Evolutionary conservation across 1,140 invertebrate genomes (phyloP), one percentile per base, ranked within the genome.

Genomic region (Palaemon carinicauda): DNA sequence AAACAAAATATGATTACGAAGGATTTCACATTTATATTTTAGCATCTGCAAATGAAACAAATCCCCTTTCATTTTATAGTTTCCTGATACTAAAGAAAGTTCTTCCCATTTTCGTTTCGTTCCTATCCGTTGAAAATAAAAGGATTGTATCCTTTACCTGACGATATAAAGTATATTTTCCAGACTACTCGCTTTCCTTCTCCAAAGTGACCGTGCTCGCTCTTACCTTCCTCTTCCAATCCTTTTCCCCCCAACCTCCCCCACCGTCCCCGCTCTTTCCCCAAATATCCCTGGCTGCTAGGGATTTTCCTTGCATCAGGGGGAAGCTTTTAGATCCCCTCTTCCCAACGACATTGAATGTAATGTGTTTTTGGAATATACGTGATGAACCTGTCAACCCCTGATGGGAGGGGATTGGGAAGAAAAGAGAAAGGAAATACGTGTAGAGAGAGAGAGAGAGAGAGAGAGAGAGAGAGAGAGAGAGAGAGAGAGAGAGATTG

Each of bases 301-400:
- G 65, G 65, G 65, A 69, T 69, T 69, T 69, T 24, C 24, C 65
- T 31, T 15, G 65, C 65, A 69, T 69, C 65, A 69, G 65, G 65
- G 65, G 29, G 21, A 31, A 69, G 65, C 17, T 12, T 69, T 21
- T 24, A 31, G 65, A 24, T 69, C 65, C 65, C 65, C 65, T 69
- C 65, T 31, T 69, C n/a, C 24, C 65, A 69, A 31, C 65, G 24
- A 69, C 65, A 69, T 69, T 31, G 65, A 69, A 69, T 27, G 29
- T 69, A 69, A 69, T 69, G 65, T 69, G 65, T 69, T 69, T 69
- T 24, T 69, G 65, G 65, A 69, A 69, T 69, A 69, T 69, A 69
- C 65, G 29, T 69, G 65, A 69, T 69, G 65, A 69, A 69, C 65
- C 65, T 69, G 65, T 69, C 65, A 69, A 17, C 24, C 65, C 21